Percentiles rank a stretch among this genome's conserved stretches.
phyloP scores from a whole-genome alignment of 2,888 invertebrate genomes.

The Hydriomena furcata region DNA sequence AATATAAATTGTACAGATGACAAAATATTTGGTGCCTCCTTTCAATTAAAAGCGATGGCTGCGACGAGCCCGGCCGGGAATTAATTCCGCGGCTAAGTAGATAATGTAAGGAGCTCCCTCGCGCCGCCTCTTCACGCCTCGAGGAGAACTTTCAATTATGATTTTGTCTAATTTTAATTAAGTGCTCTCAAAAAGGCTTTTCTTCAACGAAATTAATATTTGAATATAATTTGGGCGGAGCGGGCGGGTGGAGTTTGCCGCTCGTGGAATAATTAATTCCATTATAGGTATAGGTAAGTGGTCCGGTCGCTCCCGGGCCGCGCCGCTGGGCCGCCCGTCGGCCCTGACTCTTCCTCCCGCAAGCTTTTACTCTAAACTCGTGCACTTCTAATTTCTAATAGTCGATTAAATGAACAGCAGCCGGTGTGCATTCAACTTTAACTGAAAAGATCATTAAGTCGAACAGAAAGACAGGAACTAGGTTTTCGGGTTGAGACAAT shows the following conservation, averaged over 20 bases:
- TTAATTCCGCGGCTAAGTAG: slow-evolving; percentile 80
- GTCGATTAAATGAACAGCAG: neutral
- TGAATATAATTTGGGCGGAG: slow-evolving; percentile 82
- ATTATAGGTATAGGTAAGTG: slow-evolving; percentile 77
- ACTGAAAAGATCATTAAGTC: slow-evolving; percentile 24
- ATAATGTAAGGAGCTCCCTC: slow-evolving; percentile 75
- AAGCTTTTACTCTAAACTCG: slow-evolving; percentile 40
- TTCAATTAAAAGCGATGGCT: slow-evolving; percentile 68
- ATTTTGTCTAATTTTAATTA: slow-evolving; percentile 84
- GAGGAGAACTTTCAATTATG: slow-evolving; percentile 83
- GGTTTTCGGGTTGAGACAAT: slow-evolving; percentile 48
- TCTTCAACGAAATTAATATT: slow-evolving; percentile 83
- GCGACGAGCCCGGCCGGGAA: slow-evolving; percentile 64
- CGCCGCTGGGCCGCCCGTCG: slow-evolving; percentile 32
- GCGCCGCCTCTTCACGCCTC: slow-evolving; percentile 78
- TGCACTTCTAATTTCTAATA: slow-evolving; percentile 33
- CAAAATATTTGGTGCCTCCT: slow-evolving; percentile 65
- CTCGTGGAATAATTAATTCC: slow-evolving; percentile 81
- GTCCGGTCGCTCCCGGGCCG: slow-evolving; percentile 55
- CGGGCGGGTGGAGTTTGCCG: slow-evolving; percentile 82
- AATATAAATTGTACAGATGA: slow-evolving; percentile 42
- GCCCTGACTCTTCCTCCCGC: slow-evolving; percentile 19
- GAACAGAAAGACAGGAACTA: slow-evolving; percentile 37
- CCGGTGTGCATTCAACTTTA: neutral
- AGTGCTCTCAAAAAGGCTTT: slow-evolving; percentile 83